Percentiles rank a stretch among this genome's conserved stretches.
These are phyloP conservation scores for Odontophorus gujanensis DNA, from an alignment of 2,113 vertebrate species.

Conservation along the genomic window DNA sequence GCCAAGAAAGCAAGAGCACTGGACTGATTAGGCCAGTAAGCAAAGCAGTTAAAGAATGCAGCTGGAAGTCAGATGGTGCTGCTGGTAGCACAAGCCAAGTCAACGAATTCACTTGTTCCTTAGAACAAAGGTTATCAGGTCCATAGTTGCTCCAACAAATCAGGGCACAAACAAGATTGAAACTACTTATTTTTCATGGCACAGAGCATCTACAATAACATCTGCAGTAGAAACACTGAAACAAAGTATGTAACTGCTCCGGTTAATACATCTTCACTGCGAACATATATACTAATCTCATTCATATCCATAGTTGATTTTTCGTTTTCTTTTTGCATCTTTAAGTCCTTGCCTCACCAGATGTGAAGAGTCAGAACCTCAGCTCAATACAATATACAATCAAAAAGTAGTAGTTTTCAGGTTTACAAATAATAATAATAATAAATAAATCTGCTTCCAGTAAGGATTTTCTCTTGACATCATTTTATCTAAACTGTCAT, in stretches of 20 bases:
- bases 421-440: background rate
- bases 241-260: background rate
- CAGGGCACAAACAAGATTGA: background rate
- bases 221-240: background rate
- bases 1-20: background rate
- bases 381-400: background rate
- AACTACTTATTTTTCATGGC: background rate
- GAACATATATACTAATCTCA: background rate
- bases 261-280: background rate
- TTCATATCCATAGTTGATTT: background rate
- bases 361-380: background rate
- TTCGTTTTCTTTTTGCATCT: background rate
- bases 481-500: background rate
- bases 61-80: background rate
- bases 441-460: background rate
- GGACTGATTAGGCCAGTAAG: background rate
- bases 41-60: background rate
- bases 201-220: background rate
- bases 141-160: background rate
- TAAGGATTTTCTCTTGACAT: background rate
- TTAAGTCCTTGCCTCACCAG: background rate
- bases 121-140: background rate
- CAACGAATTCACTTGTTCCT: background rate
- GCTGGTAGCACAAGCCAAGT: background rate
- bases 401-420: accelerated